phyloP scores from a whole-genome alignment of 2,888 invertebrate species.

The Ypsolopha scabrella region DNA sequence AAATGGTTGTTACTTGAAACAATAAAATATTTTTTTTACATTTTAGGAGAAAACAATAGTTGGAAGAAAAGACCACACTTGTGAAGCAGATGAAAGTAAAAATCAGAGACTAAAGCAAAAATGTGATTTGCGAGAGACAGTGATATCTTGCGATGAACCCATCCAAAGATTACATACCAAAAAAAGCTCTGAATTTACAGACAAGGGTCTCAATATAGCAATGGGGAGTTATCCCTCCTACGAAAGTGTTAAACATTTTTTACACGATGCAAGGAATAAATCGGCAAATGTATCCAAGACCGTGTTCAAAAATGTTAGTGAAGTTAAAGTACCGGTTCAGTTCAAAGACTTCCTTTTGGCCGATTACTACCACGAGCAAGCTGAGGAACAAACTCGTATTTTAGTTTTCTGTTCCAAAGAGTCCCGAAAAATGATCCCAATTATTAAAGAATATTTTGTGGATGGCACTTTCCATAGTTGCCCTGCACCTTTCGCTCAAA shows the following conservation, averaged over 20 bases:
- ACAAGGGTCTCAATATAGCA: neutral
- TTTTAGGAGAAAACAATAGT: no score
- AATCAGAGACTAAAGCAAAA: no score
- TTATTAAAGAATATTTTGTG: constrained; percentile 6
- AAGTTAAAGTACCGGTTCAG: constrained; percentile 4
- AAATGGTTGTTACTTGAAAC: no score
- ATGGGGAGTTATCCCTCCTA: constrained; percentile 1
- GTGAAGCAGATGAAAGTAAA: no score
- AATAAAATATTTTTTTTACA: no score
- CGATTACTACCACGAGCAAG: constrained; percentile 5
- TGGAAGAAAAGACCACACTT: no score
- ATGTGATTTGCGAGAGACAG: no score
- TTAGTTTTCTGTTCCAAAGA: neutral
- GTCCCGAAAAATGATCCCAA: constrained; percentile 5
- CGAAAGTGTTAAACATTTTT: constrained; percentile 4
- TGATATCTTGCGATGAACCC: neutral
- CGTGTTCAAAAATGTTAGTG: neutral
- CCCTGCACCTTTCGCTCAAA: constrained; percentile 6
- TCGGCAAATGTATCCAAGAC: constrained; percentile 1
- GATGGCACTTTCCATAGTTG: constrained; percentile 6
- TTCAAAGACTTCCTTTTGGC: constrained; percentile 7
- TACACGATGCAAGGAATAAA: constrained; percentile 4
- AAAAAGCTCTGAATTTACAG: neutral
- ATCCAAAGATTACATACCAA: neutral
- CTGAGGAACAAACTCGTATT: constrained; percentile 2